Base-by-base conservation (phyloP, 2,888 invertebrate genomes). In the Euplexia lucipara region DNA sequence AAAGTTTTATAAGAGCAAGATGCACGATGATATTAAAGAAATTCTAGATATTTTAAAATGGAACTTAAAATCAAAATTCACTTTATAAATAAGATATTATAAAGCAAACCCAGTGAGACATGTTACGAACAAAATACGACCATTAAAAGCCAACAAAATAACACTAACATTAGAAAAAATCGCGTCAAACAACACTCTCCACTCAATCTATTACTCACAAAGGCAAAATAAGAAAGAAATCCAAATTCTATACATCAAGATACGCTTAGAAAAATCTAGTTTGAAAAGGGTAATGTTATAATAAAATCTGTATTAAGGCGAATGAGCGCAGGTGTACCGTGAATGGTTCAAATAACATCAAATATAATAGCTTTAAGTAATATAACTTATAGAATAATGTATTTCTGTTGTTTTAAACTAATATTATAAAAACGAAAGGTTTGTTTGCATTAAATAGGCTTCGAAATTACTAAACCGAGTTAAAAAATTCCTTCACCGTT, bases 161-260 rank as follows among this genome's bases (percentile, higher is more conserved):
- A 54, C 37, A 39, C 3, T 45, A 12, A 41, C 10, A 10, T 42
- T 30, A 32, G 9, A 63, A 35, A 42, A 30, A 41, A 54, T 41
- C 20, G 8, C 14, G 37, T 30, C 39, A 35, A 16, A 71, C 58
- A 45, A 54, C 26, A 51, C 9, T 65, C 26, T 20, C 1, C 18
- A 52, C 65, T 70, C 30, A 41, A 51, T 59, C 20, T 70, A 44
- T 26, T 52, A 56, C 47, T 41, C n/a, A 52, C 18, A 34, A 37
- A 61, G 12, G 10, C 37, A 16, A 14, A 47, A 30, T 45, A 18
- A 62, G 12, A 30, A 56, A 54, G 8, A 42, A 37, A 47, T n/a
- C n/a, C 20, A 5, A 66, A 67, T 61, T 58, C 32, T 10, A 58
- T 67, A 53, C 45, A 57, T 39, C 35, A 47, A 59, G 22, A 35